Evolutionary conservation across 2,888 invertebrate species (phyloP), one percentile per base, ranked within the genome.

Genomic region (Eristalinus sepulchralis): DNA sequence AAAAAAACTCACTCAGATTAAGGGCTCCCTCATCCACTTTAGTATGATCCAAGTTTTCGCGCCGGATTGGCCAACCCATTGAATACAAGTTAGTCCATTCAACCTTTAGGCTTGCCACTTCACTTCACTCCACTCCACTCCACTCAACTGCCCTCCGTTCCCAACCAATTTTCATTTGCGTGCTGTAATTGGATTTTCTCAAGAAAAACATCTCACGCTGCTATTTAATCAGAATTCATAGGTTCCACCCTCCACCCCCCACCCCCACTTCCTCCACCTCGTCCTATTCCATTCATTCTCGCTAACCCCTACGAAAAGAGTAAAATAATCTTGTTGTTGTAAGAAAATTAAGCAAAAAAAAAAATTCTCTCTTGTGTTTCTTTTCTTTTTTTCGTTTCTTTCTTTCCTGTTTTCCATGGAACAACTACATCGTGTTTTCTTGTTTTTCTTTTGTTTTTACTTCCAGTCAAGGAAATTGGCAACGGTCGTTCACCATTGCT

Each of bases 401-500:
- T n/a, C n/a, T n/a, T 27, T 27, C 5, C 27, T 47, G 47, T 57
- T 57, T 57, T 22, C 24, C 11, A 27, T 57, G 13, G 57, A 27
- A 27, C 76, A 73, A 86, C 70, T 59, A 64, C 34, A 67, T 68
- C 59, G 33, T 72, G 89, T 90, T 90, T 89, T 88, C 88, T 90
- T 89, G 89, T 89, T 53, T 71, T 59, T 60, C 9, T 89, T 89
- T 90, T 89, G 90, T 91, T 89, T 92, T 90, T 91, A 90, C 90
- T 92, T 92, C 89, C 92, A 93, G 93, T 92, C 89, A 93, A 93
- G 91, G 93, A 93, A 90, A 91, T 92, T 89, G 92, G 91, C 90
- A 93, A 93, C 90, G 93, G 97, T 90, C 96, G 96, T 89, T 97
- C 97, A 63, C 97, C 97, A 71, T 94, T 97, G 88, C 94, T 97